Conservation (phyloP, 2,888 invertebrate genomes). For the Siphonodentalium dalli region DNA sequence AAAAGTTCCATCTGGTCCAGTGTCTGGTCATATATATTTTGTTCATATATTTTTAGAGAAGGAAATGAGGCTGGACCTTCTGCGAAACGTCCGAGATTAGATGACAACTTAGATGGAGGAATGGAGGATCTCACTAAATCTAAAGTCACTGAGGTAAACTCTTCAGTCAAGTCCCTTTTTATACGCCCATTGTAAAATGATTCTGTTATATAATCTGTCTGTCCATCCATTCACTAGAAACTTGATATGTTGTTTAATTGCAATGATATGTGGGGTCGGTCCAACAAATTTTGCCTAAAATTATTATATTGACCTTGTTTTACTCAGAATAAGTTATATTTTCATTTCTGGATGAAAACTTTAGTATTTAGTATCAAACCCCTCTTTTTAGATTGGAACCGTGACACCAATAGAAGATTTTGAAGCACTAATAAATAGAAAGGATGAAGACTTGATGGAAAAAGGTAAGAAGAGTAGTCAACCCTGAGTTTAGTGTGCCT, state of each 20-base stretch:
- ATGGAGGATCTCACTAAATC: slow-evolving; percentile 52
- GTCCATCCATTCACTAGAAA: too few species aligned
- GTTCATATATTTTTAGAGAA: slow-evolving; percentile 25
- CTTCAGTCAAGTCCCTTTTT: neutral
- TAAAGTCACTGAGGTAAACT: slow-evolving; percentile 52
- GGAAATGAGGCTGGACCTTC: slow-evolving; percentile 42
- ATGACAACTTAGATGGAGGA: slow-evolving; percentile 53
- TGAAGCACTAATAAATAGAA: slow-evolving; percentile 47
- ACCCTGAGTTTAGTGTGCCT: too few species aligned
- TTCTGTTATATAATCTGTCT: too few species aligned
- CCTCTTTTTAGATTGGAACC: slow-evolving; percentile 68
- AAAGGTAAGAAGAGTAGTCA: slow-evolving; percentile 55
- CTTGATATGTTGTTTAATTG: too few species aligned
- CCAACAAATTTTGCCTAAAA: too few species aligned
- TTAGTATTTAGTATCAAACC: neutral
- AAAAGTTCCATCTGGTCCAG: neutral
- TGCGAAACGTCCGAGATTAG: slow-evolving; percentile 49
- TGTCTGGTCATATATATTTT: too few species aligned
- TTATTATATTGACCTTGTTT: too few species aligned
- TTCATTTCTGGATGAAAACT: too few species aligned
- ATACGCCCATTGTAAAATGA: neutral
- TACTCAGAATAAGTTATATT: too few species aligned
- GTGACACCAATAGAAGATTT: slow-evolving; percentile 73
- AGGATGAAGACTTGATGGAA: slow-evolving; percentile 59
- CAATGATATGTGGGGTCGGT: too few species aligned